phyloP scores from a whole-genome alignment of 2,113 vertebrate species.

The Bambusicola thoracicus region DNA sequence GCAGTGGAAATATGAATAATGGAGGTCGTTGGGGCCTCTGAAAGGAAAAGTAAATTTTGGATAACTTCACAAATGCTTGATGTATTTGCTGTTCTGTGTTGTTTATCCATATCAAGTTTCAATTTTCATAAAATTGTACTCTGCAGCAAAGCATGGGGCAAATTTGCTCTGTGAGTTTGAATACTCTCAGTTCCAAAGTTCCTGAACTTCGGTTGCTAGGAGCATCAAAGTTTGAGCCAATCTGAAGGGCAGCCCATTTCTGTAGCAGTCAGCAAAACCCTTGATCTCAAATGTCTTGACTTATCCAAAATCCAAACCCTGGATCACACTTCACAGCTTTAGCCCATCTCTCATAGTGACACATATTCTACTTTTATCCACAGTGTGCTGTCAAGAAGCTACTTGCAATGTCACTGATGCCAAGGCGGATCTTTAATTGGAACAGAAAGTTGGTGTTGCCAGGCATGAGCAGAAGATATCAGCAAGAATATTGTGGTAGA shows the following conservation, averaged over 20 bases:
- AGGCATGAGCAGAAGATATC: background rate
- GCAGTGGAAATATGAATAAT: background rate
- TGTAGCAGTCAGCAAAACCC: background rate
- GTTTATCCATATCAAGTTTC: background rate
- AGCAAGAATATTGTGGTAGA: background rate
- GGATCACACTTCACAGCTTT: background rate
- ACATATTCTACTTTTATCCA: background rate
- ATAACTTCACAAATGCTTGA: background rate
- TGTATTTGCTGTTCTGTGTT: background rate
- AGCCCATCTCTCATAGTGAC: background rate
- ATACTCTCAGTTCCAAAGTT: background rate
- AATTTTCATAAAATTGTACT: background rate
- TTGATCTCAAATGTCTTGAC: constrained; percentile 12
- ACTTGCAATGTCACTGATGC: background rate
- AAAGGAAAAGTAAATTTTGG: background rate
- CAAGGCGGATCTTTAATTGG: background rate
- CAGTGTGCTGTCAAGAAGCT: background rate
- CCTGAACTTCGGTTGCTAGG: constrained; percentile 34
- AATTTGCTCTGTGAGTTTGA: background rate
- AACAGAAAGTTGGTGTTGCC: background rate
- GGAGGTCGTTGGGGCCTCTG: background rate
- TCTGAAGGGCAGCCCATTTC: background rate
- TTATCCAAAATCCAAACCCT: constrained; percentile 4
- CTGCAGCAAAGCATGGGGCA: background rate
- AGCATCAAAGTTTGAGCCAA: constrained; percentile 20